These are phyloP conservation scores for Colossoma macropomum DNA, from an alignment of 2,113 vertebrate genomes.

Conservation along the genomic window DNA sequence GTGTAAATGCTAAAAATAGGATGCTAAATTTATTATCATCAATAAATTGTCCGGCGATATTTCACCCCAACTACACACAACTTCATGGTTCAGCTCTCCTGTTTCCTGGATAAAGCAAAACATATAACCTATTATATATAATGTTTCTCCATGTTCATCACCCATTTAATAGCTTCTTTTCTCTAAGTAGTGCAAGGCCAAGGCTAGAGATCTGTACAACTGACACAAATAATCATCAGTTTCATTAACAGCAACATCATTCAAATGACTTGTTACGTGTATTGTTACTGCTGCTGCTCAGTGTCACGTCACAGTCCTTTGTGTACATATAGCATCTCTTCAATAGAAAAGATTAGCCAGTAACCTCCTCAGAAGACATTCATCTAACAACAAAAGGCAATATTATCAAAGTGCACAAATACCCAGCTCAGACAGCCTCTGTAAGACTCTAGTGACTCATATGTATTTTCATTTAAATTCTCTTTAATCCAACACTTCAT, in stretches of 20 bases:
- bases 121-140: background rate
- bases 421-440: background rate
- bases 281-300: background rate
- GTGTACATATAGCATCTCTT: background rate
- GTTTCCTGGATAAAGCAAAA: too few relatives aligned
- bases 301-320: background rate
- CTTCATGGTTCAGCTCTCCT: too few relatives aligned
- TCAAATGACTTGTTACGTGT: background rate
- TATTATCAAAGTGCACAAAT: background rate
- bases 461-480: too few relatives aligned
- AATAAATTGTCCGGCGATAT: too few relatives aligned
- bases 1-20: too few relatives aligned
- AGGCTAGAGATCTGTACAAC: background rate
- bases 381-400: background rate
- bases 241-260: background rate
- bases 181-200: background rate
- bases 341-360: background rate
- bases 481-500: too few relatives aligned
- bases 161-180: background rate
- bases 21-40: too few relatives aligned
- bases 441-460: background rate
- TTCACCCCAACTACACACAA: too few relatives aligned
- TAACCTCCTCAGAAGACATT: background rate
- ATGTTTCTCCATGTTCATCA: background rate
- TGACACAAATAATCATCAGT: background rate